Conservation (phyloP, 2,797 vertebrate species). For the Sparus aurata region DNA sequence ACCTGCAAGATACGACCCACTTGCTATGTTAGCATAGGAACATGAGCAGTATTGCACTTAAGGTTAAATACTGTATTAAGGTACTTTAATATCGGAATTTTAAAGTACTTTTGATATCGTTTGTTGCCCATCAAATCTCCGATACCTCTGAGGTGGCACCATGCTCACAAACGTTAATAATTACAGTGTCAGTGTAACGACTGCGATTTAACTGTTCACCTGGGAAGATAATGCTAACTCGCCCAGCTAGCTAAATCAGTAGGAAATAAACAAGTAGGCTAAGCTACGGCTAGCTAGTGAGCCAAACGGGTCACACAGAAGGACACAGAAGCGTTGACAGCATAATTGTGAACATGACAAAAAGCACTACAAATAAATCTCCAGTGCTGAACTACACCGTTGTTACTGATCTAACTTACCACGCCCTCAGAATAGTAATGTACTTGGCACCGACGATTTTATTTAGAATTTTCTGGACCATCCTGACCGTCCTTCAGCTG, state of each 20-base stretch:
- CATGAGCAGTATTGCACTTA: background rate
- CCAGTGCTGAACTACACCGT: rapidly evolving
- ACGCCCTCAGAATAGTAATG: conserved; percentile 65
- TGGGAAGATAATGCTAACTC: background rate
- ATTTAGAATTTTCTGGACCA: conserved; percentile 73
- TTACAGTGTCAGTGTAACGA: too few species aligned
- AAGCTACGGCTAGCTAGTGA: conserved; percentile 47
- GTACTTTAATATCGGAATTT: rapidly evolving
- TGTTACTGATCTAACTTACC: conserved; percentile 69
- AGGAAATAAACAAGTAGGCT: conserved; percentile 18
- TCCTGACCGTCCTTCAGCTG: conserved; percentile 59
- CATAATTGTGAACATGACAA: background rate
- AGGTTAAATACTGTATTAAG: background rate
- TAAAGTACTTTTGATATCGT: rapidly evolving
- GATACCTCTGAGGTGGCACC: background rate
- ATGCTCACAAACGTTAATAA: background rate
- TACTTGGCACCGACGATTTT: conserved; percentile 79
- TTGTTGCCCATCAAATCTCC: background rate
- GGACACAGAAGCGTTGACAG: conserved; percentile 33
- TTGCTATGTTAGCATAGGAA: background rate
- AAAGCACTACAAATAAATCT: rapidly evolving
- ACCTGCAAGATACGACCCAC: background rate
- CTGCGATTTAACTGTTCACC: background rate
- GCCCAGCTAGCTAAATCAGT: background rate
- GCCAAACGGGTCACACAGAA: conserved; percentile 57